Conservation (phyloP, 2,797 vertebrate species). For the Pangasius krempfi region DNA sequence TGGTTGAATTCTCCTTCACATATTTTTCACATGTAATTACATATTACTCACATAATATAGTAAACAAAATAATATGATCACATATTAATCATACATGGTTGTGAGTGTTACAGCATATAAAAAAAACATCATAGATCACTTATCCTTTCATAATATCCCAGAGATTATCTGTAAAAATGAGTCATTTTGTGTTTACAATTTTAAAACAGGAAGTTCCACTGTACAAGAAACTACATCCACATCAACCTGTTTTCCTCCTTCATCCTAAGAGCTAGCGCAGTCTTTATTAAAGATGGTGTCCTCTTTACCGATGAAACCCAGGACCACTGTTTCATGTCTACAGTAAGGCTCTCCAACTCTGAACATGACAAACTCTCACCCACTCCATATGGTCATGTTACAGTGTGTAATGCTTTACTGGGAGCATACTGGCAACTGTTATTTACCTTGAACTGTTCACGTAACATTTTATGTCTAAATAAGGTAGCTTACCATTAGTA, state of each 20-base stretch:
- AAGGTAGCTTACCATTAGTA: background rate
- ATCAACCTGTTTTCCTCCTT: conserved; percentile 91
- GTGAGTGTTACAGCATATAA: background rate
- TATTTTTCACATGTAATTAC: background rate
- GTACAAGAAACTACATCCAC: conserved; percentile 91
- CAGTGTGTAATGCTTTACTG: background rate
- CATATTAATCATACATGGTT: background rate
- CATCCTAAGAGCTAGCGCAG: conserved; percentile 83
- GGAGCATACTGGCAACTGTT: background rate
- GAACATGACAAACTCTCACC: background rate
- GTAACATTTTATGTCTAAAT: background rate
- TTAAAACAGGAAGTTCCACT: conserved; percentile 84
- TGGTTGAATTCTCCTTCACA: background rate
- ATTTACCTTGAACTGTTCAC: background rate
- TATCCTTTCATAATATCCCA: background rate
- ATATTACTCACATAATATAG: background rate
- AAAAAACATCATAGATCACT: background rate
- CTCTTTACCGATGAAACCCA: conserved; percentile 85
- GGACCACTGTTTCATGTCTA: conserved; percentile 88
- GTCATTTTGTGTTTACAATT: background rate
- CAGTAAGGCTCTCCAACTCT: conserved; percentile 70
- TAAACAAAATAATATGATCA: background rate
- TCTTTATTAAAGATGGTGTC: conserved; percentile 87
- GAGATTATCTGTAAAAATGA: background rate
- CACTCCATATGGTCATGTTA: background rate